Evolutionary conservation across 2,888 invertebrate species (phyloP).

Genomic region (Drosophila suboccidentalis): DNA sequence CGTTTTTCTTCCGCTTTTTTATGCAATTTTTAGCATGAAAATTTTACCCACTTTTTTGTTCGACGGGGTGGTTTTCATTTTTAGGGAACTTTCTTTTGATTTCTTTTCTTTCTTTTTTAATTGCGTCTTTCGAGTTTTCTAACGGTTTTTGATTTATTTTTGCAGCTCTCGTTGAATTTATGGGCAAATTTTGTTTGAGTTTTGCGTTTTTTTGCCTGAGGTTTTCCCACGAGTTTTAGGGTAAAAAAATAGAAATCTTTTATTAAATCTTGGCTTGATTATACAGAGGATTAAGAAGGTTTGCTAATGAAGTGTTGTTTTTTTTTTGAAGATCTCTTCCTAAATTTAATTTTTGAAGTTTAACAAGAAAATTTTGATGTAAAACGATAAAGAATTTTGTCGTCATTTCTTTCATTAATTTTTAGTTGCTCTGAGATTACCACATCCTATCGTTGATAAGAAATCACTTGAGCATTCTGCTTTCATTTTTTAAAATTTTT

Average conservation of each 20-base stretch:
- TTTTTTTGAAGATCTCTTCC: not conserved
- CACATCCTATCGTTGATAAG: conserved; percentile 30
- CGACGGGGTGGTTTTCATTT: conserved; percentile 54
- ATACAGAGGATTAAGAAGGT: not conserved
- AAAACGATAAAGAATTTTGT: not conserved
- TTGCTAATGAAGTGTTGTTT: conserved; percentile 2
- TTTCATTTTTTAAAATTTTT: conserved; percentile 27
- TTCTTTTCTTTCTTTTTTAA: conserved; percentile 35
- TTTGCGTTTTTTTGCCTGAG: conserved; percentile 41
- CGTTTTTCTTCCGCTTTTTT: conserved; percentile 62
- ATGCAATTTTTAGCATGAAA: conserved; percentile 78
- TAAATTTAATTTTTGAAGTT: not conserved
- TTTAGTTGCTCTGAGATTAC: not conserved
- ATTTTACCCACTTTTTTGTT: conserved; percentile 43
- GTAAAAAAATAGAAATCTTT: conserved; percentile 21
- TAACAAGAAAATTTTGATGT: not conserved
- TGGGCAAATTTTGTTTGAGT: conserved; percentile 6
- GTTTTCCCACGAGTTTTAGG: conserved; percentile 66
- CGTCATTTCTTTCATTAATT: not conserved
- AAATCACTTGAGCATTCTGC: conserved; percentile 40
- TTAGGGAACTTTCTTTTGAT: conserved; percentile 46
- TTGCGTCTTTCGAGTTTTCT: conserved; percentile 43
- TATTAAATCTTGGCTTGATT: conserved; percentile 4
- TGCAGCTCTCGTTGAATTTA: conserved; percentile 29
- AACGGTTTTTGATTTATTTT: conserved; percentile 61